Conservation (phyloP, 2,888 invertebrate genomes). For the Mythimna lalbum region DNA sequence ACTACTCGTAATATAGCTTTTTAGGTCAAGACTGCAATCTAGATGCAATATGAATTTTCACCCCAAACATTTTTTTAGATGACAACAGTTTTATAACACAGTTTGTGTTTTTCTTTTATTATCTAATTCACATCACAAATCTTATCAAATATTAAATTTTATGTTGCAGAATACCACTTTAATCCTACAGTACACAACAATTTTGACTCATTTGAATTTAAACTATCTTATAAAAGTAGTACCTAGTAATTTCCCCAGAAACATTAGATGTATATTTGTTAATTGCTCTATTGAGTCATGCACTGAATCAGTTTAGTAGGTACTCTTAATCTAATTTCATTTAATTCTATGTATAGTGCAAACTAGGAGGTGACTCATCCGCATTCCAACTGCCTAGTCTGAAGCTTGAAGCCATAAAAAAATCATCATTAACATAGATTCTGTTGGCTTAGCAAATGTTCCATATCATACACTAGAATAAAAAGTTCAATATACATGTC, state of each 20-base stretch:
- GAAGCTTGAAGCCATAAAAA: constrained; percentile 60
- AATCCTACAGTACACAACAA: not conserved
- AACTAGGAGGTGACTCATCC: constrained; percentile 61
- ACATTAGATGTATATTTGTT: constrained; percentile 24
- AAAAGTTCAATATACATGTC: not conserved
- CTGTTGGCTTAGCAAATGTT: constrained; percentile 28
- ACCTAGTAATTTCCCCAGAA: constrained; percentile 29
- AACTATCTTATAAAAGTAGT: not conserved
- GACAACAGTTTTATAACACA: no score
- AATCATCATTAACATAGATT: constrained; percentile 42
- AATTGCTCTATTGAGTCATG: constrained; percentile 49
- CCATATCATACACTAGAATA: constrained; percentile 10
- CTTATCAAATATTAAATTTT: not conserved
- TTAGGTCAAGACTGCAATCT: constrained; percentile 38
- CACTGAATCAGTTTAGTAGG: constrained; percentile 53
- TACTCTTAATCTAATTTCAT: constrained; percentile 67
- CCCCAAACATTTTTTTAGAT: not conserved
- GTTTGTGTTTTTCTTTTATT: not conserved
- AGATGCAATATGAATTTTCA: constrained; percentile 3
- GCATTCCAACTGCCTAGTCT: constrained; percentile 56
- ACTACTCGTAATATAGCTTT: constrained; percentile 13
- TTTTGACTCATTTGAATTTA: not conserved
- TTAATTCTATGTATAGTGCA: constrained; percentile 56
- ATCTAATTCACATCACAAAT: not conserved
- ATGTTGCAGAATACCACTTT: not conserved